Conservation (phyloP, 2,888 invertebrate genomes). For the Schizotus pectinicornis region DNA sequence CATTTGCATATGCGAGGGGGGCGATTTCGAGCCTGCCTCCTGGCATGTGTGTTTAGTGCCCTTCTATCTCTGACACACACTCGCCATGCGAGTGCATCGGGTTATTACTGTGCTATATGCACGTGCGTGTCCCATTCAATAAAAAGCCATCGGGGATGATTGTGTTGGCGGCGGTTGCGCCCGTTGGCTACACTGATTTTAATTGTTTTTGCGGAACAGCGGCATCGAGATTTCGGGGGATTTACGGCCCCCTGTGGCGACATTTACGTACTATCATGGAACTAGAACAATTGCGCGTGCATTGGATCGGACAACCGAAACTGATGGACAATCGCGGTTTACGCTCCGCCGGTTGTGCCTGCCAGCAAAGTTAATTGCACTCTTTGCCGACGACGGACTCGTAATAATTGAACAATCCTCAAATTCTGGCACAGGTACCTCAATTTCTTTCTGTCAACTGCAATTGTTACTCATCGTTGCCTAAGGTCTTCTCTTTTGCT, state of each 20-base stretch:
- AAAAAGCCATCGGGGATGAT: constrained; percentile 10
- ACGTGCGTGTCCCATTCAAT: constrained; percentile 21
- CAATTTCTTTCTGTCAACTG: too few relatives aligned
- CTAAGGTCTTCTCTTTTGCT: too few relatives aligned
- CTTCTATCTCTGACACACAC: constrained; percentile 24
- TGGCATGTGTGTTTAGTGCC: constrained; percentile 22
- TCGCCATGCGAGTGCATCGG: constrained; percentile 17
- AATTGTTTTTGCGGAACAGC: background rate
- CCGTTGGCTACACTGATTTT: background rate
- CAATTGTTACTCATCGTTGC: too few relatives aligned
- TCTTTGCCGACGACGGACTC: too few relatives aligned
- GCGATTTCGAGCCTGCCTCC: constrained; percentile 6
- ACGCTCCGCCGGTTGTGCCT: too few relatives aligned
- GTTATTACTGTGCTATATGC: constrained; percentile 24
- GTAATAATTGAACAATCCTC: too few relatives aligned
- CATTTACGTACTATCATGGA: too few relatives aligned
- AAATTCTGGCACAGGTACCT: too few relatives aligned
- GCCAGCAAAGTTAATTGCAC: too few relatives aligned
- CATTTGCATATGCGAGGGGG: constrained; percentile 47
- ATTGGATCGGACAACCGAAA: too few relatives aligned
- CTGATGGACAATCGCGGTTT: too few relatives aligned
- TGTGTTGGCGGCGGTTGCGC: background rate
- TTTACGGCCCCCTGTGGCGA: background rate
- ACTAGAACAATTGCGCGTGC: too few relatives aligned
- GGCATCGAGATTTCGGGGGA: background rate